Conservation (phyloP, 2,888 invertebrate genomes). For the Poecilus cupreus region DNA sequence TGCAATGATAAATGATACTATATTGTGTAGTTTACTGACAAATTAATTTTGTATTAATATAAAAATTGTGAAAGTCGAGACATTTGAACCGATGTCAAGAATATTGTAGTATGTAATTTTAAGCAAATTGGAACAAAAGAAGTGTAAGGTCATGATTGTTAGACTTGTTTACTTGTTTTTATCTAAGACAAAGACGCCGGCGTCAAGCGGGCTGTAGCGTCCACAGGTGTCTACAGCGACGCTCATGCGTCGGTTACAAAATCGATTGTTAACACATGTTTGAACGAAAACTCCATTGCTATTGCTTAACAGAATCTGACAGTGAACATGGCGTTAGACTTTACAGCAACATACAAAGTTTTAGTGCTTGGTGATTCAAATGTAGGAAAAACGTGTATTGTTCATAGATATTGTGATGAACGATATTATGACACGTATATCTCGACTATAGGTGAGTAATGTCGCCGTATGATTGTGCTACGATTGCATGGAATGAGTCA, state of each 20-base stretch:
- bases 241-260: constrained; percentile 56
- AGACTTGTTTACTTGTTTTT: too few relatives aligned
- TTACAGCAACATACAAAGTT: constrained; percentile 90
- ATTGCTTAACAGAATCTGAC: constrained; percentile 29
- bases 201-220: constrained; percentile 37
- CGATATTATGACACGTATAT: constrained; percentile 93
- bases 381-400: constrained; percentile 93
- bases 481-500: constrained; percentile 13
- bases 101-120: too few relatives aligned
- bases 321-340: constrained; percentile 85
- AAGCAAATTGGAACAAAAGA: too few relatives aligned
- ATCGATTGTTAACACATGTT: constrained; percentile 60
- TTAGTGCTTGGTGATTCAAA: constrained; percentile 91
- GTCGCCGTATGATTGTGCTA: too few relatives aligned
- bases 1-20: too few relatives aligned
- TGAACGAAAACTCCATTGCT: constrained; percentile 56
- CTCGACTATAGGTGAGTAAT: constrained; percentile 88
- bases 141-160: too few relatives aligned
- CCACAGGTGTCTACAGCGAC: constrained; percentile 55
- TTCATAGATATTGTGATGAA: constrained; percentile 92
- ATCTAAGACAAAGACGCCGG: background rate
- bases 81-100: too few relatives aligned
- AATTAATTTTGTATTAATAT: too few relatives aligned
- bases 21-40: too few relatives aligned
- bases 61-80: too few relatives aligned